These are phyloP conservation scores for Ctenopoma multispine DNA, from an alignment of 2,797 vertebrate species.

Conservation along the genomic window DNA sequence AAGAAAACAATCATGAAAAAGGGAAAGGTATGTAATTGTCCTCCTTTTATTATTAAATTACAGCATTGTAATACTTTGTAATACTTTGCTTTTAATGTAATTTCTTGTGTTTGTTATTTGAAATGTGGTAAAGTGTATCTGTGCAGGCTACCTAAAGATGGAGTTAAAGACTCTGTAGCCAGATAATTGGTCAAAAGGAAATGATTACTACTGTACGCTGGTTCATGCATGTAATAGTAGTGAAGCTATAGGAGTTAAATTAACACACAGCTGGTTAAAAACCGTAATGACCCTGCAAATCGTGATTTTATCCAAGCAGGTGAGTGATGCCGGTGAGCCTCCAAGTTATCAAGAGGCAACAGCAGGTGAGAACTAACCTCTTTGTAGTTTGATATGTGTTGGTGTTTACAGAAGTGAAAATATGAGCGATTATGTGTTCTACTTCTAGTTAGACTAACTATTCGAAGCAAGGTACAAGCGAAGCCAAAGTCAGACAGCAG, in stretches of 20 bases:
- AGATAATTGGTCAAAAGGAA: not conserved
- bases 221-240: not conserved
- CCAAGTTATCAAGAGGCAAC: constrained; percentile 94
- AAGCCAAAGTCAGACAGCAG: no score
- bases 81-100: not conserved
- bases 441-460: not conserved
- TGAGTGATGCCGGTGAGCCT: constrained; percentile 84
- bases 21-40: constrained; percentile 77
- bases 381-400: not conserved
- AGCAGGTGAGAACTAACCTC: constrained; percentile 75
- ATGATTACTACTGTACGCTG: not conserved
- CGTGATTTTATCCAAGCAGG: constrained; percentile 73
- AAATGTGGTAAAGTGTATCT: not conserved
- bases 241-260: not conserved
- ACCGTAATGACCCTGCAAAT: not conserved
- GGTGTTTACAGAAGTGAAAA: not conserved
- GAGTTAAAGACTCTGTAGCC: not conserved
- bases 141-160: constrained; percentile 26
- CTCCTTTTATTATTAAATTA: not conserved
- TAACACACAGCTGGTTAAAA: not conserved
- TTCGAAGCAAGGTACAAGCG: not conserved
- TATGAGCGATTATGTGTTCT: not conserved
- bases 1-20: constrained; percentile 78
- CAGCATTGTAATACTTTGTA: not conserved
- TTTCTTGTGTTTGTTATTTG: not conserved